Conservation (phyloP, 2,888 invertebrate species). For the Noctuana brunneofusca region DNA sequence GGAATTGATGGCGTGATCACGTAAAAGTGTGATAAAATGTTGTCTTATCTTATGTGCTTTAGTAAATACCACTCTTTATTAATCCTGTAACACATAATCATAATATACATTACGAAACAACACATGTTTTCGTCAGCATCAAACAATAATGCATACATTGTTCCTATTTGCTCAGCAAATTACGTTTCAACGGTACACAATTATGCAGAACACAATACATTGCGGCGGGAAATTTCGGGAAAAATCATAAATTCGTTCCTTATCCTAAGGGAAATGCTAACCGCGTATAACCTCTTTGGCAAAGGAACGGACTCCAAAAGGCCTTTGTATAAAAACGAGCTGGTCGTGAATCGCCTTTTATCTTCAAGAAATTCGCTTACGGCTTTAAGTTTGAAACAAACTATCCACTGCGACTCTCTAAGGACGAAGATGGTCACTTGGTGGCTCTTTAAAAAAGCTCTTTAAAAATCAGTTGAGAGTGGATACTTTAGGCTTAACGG, state of each 20-base stretch:
- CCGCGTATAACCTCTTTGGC: slow-evolving; percentile 56
- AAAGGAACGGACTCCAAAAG: slow-evolving; percentile 59
- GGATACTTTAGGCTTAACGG: too few relatives aligned
- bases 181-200: slow-evolving; percentile 20
- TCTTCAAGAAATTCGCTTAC: slow-evolving; percentile 51
- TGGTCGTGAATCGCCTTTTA: slow-evolving; percentile 52
- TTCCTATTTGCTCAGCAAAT: slow-evolving; percentile 22
- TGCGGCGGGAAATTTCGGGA: slow-evolving; percentile 10
- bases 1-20: too few relatives aligned
- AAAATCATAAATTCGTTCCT: slow-evolving; percentile 56
- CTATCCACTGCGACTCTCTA: not conserved
- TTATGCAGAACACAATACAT: slow-evolving; percentile 17
- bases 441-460: too few relatives aligned
- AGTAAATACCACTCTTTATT: not conserved
- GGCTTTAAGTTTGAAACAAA: slow-evolving; percentile 1
- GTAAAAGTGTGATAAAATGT: too few relatives aligned
- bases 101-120: not conserved
- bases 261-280: slow-evolving; percentile 60
- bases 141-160: slow-evolving; percentile 17
- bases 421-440: too few relatives aligned
- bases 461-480: too few relatives aligned
- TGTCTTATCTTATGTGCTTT: too few relatives aligned
- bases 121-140: slow-evolving; percentile 10
- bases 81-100: not conserved
- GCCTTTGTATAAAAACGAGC: slow-evolving; percentile 59